Base-by-base conservation (phyloP, 2,888 invertebrate genomes). In the Epinotia demarniana region DNA sequence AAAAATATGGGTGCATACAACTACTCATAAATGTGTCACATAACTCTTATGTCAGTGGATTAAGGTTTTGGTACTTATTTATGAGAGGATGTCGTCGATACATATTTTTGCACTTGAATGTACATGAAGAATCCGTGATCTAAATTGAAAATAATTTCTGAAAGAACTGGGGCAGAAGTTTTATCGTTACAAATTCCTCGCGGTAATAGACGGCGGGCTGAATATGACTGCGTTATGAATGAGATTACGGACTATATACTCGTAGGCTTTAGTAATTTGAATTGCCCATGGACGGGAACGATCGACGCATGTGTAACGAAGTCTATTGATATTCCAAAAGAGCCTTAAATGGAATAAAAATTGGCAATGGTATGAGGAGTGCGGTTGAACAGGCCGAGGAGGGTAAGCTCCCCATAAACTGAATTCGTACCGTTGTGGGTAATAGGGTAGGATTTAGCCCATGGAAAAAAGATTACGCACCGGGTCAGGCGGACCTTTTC, bases 361-460 rank as follows among this genome's bases (percentile, higher is more conserved):
- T 82, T 83, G 81, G 83, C 82, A 80, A 84, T 80, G 81, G 81
- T 82, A 83, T 81, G 75, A 77, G 77, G 67, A 71, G 66, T 77
- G 60, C 67, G 66, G 67, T 19, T 73, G 72, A 61, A 58, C 70
- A 67, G 57, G 53, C 62, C 53, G 72, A 67, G 70, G 46, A 49
- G 76, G 79, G 78, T 80, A 79, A 81, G 78, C 78, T 80, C 79
- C 81, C 82, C 81, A 81, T 87, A 86, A 86, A 85, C 87, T 84
- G 86, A 87, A 86, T 85, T 72, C 71, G 71, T 75, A 84, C 84
- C 83, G 82, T 84, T 84, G 84, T 85, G 85, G 84, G 83, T 85
- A 86, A 87, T 86, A 87, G 84, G 85, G 84, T 86, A 84, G 84
- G 87, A 85, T 87, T 87, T 87, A 81, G 81, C 81, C 84, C 84